Base-by-base conservation (phyloP, 2,113 vertebrate genomes). In the Myodes glareolus region DNA sequence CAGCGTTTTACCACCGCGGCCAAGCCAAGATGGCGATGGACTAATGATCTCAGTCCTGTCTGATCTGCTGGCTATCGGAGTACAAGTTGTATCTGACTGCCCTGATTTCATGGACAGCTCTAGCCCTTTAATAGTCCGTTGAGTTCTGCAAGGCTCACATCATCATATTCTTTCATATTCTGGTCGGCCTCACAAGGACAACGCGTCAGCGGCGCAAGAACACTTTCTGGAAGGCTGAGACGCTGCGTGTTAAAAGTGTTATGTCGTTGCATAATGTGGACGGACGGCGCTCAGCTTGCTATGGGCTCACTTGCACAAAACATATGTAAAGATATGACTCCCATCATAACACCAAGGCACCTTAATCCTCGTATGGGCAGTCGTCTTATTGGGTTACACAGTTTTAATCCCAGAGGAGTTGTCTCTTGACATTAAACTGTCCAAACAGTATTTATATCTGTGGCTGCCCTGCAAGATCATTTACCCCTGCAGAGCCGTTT, bases 351-450 rank as follows among this genome's bases (percentile, higher is more conserved):
- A 89, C 96, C 92, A 91, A 98, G 98, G 98, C 97, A 98, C 99
- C 99, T 99, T 98, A 98, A 99, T 99, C 98, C 98, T 98, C 92
- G 75, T 98, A 98, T 99, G 95, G 98, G 99, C 99, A 99, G 98
- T 97, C 96, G 96, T 77, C 67, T 98, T 98, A 95, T 98, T 98
- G 98, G 99, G 99, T 99, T 99, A 99, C 99, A 99, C 82, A 98
- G 99, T 99, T 99, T 99, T 99, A 99, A 99, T 99, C 99, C 99
- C 98, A 98, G 98, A 99, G 99, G 99, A 99, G 98, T 99, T 99
- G 99, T 99, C 99, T 98, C 98, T 98, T 98, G 99, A 99, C 99
- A 99, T 99, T 99, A 99, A 99, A 99, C 99, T 99, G 99, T 99
- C 99, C 99, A 97, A 98, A 96, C 98, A 99, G 99, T 99, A 99